phyloP scores from a whole-genome alignment of 2,113 vertebrate genomes.

The Thymallus thymallus region DNA sequence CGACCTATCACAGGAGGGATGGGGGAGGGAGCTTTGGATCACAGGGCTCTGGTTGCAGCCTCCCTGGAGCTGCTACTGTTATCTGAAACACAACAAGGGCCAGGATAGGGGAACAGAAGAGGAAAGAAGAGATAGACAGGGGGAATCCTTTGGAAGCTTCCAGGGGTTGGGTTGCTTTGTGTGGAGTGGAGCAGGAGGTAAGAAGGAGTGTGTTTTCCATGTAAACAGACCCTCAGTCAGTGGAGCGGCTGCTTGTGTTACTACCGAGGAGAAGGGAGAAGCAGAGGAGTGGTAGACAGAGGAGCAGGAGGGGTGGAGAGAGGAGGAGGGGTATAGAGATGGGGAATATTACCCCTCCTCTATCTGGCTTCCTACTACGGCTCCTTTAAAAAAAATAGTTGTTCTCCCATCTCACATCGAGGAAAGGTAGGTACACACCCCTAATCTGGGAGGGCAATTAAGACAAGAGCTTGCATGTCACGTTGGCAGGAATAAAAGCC shows the following conservation, averaged over 20 bases:
- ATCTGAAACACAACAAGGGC: slow-evolving; percentile 65
- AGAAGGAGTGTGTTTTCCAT: slow-evolving; percentile 56
- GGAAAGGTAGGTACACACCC: slow-evolving; percentile 63
- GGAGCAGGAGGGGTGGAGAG: slow-evolving; percentile 37
- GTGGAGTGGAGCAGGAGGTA: slow-evolving; percentile 38
- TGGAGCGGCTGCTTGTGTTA: slow-evolving; percentile 53
- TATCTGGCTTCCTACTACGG: slow-evolving; percentile 40
- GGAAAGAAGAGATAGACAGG: slow-evolving; percentile 32
- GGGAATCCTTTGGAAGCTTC: slow-evolving; percentile 28
- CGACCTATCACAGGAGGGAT: slow-evolving; percentile 60
- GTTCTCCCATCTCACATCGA: slow-evolving; percentile 37
- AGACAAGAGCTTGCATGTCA: slow-evolving; percentile 35
- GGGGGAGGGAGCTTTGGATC: slow-evolving; percentile 56
- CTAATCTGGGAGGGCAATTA: slow-evolving; percentile 48
- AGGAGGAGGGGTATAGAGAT: slow-evolving; percentile 3
- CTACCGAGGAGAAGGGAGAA: slow-evolving; percentile 50
- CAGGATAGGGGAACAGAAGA: slow-evolving; percentile 44
- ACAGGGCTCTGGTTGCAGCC: slow-evolving; percentile 70
- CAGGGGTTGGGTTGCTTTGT: slow-evolving; percentile 34
- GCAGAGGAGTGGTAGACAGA: slow-evolving; percentile 29
- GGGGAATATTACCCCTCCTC: slow-evolving; percentile 44
- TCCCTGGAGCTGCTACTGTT: slow-evolving; percentile 67
- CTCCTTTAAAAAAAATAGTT: slow-evolving; percentile 33
- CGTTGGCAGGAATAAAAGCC: slow-evolving; percentile 57
- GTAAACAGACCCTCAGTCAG: slow-evolving; percentile 55